A percentile compares a stretch with the other conserved stretches of the same genome.
phyloP scores from a whole-genome alignment of 2,888 invertebrate species.

The Zelleria hepariella region DNA sequence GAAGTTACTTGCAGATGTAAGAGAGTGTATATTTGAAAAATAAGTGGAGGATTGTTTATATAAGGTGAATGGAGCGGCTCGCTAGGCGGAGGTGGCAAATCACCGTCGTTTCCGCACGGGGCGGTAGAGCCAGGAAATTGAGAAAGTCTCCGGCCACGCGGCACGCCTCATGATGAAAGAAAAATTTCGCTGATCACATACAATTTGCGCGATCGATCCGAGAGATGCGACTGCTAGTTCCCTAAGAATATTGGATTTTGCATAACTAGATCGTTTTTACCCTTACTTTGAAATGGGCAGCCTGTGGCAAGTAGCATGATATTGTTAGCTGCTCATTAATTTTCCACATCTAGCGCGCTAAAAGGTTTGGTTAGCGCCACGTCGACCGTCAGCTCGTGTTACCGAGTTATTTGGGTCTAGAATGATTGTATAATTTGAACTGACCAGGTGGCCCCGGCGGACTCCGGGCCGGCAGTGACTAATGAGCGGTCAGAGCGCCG shows the following conservation, averaged over 20 bases:
- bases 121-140: constrained; percentile 40
- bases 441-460: constrained; percentile 29
- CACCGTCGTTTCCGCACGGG: constrained; percentile 42
- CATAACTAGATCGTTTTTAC: neutral
- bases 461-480: constrained; percentile 27
- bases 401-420: neutral
- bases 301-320: neutral
- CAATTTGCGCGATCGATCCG: constrained; percentile 15
- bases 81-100: constrained; percentile 49
- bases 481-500: constrained; percentile 44
- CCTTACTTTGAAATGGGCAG: no score
- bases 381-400: neutral
- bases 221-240: neutral
- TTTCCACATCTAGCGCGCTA: neutral
- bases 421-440: constrained; percentile 15
- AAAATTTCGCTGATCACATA: constrained; percentile 25
- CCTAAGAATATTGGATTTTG: neutral
- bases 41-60: constrained; percentile 27
- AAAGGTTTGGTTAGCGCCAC: neutral
- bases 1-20: neutral
- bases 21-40: constrained; percentile 12
- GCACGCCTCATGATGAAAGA: constrained; percentile 9
- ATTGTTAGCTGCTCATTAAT: neutral
- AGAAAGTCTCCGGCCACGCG: constrained; percentile 30
- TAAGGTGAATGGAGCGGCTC: constrained; percentile 23